Evolutionary conservation across 1,140 invertebrate genomes (phyloP).

Genomic region (Bombus waltoni): DNA sequence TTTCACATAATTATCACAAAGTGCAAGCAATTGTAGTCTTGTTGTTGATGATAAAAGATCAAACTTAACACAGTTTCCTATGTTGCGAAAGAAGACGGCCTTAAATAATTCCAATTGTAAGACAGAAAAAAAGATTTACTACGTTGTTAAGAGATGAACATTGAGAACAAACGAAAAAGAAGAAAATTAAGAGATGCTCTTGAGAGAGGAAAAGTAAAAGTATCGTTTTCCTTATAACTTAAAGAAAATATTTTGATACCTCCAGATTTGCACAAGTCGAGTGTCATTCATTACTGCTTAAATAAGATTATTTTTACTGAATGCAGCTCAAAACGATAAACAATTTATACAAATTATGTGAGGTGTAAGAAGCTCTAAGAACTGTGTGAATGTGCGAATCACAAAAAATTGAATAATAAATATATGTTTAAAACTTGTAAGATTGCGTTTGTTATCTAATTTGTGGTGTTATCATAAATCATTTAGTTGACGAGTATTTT

Average conservation of each 20-base stretch:
- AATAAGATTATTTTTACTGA: conserved; percentile 81
- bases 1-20: conserved; percentile 68
- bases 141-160: conserved; percentile 60
- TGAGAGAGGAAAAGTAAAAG: conserved; percentile 50
- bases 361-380: conserved; percentile 63
- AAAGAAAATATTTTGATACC: conserved; percentile 81
- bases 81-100: conserved; percentile 77
- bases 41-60: conserved; percentile 66
- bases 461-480: background rate
- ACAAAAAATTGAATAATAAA: conserved; percentile 78
- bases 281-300: conserved; percentile 74
- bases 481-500: background rate
- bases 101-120: conserved; percentile 77
- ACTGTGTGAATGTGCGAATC: conserved; percentile 77
- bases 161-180: conserved; percentile 33
- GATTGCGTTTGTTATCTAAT: background rate
- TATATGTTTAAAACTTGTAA: conserved; percentile 80
- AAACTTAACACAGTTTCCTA: conserved; percentile 76
- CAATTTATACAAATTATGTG: conserved; percentile 63
- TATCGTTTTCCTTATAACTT: conserved; percentile 70
- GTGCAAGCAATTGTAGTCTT: conserved; percentile 61
- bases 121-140: conserved; percentile 70
- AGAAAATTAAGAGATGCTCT: conserved; percentile 11
- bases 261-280: conserved; percentile 78
- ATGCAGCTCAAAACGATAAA: conserved; percentile 74